Evolutionary conservation across 2,113 vertebrate genomes (phyloP).

Genomic region (Gobio gobio): DNA sequence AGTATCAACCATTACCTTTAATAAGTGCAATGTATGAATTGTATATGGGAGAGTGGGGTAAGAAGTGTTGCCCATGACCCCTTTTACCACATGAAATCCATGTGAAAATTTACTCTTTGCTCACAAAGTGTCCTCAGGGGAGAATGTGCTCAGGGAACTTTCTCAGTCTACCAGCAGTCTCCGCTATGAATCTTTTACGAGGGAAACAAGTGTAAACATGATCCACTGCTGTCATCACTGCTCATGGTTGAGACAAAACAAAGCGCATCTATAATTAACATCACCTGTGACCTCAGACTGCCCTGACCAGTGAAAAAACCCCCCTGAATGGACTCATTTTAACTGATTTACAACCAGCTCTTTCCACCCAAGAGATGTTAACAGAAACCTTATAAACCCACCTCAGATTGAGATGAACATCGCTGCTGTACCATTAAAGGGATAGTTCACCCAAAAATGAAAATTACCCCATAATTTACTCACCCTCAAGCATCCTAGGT

Average conservation of each 20-base stretch:
- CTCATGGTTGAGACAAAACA: slow-evolving; percentile 77
- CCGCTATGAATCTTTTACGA: slow-evolving; percentile 70
- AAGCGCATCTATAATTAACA: slow-evolving; percentile 77
- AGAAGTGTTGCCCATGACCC: neutral
- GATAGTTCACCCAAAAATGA: too few species aligned
- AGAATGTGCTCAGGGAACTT: neutral
- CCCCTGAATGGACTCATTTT: neutral
- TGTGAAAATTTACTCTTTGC: neutral
- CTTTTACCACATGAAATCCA: neutral
- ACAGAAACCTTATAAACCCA: neutral
- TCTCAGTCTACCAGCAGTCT: slow-evolving; percentile 52
- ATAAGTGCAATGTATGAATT: neutral
- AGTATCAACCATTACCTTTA: neutral
- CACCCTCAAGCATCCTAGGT: too few species aligned
- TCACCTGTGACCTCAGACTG: slow-evolving; percentile 67
- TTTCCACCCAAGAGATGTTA: neutral
- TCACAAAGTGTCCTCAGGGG: slow-evolving; percentile 11
- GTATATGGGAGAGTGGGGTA: neutral
- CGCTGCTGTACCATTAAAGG: too few species aligned
- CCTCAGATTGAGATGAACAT: neutral
- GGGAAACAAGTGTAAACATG: slow-evolving; percentile 73
- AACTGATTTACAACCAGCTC: slow-evolving; percentile 11
- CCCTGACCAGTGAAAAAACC: slow-evolving; percentile 65
- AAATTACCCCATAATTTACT: too few species aligned
- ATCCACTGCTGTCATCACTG: slow-evolving; percentile 74